Evolutionary conservation across 1,140 invertebrate genomes (phyloP).

Genomic region (Drosophila subobscura): DNA sequence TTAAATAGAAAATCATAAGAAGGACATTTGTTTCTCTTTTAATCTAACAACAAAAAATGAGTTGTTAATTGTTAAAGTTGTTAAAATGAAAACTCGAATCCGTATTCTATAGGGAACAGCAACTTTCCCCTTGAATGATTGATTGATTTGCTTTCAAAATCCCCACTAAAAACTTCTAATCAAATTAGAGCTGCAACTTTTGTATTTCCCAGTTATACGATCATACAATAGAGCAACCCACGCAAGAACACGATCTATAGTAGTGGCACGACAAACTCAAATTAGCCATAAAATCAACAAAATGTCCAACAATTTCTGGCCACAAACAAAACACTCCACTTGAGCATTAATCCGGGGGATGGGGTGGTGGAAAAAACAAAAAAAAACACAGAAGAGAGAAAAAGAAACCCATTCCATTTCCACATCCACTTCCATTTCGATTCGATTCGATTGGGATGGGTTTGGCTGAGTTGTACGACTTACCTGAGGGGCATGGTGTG

Average conservation of each 20-base stretch:
- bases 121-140: neutral
- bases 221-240: slow-evolving; percentile 18
- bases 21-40: too few relatives aligned
- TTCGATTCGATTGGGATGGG: slow-evolving; percentile 14
- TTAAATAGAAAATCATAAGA: too few relatives aligned
- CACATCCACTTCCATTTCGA: neutral
- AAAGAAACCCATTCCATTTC: neutral
- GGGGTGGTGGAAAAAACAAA: slow-evolving; percentile 10
- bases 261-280: slow-evolving; percentile 56
- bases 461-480: slow-evolving; percentile 45
- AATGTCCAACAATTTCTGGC: slow-evolving; percentile 2
- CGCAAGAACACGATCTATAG: slow-evolving; percentile 10
- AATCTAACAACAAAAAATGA: neutral
- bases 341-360: slow-evolving; percentile 37
- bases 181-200: neutral
- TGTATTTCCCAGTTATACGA: neutral
- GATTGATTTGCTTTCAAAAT: neutral
- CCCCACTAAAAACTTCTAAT: neutral
- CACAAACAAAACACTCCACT: slow-evolving; percentile 50
- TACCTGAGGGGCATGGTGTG: slow-evolving; percentile 89
- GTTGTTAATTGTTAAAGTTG: neutral
- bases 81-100: too few relatives aligned
- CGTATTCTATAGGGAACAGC: too few relatives aligned
- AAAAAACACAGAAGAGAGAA: slow-evolving; percentile 41
- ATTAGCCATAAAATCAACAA: slow-evolving; percentile 65